phyloP scores from a whole-genome alignment of 2,797 vertebrate genomes.

The Cirrhinus molitorella region DNA sequence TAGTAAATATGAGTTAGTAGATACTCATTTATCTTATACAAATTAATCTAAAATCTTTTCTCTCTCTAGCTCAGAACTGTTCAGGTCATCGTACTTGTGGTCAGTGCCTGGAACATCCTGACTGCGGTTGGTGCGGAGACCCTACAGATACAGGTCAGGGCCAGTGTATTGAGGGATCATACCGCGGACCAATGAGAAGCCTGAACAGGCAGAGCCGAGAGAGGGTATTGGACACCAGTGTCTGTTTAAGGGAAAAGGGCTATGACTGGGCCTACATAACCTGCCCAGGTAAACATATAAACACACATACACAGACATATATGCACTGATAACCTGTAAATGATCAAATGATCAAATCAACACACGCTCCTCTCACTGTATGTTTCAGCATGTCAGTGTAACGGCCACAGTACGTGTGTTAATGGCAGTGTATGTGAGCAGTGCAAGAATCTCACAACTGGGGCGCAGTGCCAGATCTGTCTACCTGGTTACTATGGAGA shows the following conservation, averaged over 20 bases:
- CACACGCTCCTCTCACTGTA: not conserved
- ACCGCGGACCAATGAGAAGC: conserved; percentile 85
- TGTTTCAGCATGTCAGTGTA: conserved; percentile 91
- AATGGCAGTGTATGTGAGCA: conserved; percentile 93
- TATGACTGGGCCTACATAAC: conserved; percentile 93
- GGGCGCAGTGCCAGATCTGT: conserved; percentile 82
- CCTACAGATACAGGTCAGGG: conserved; percentile 90
- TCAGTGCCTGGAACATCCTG: conserved; percentile 88
- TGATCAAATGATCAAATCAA: not conserved
- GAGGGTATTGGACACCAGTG: conserved; percentile 82
- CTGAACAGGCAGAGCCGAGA: conserved; percentile 70
- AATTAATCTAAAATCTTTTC: not conserved
- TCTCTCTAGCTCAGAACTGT: conserved; percentile 87
- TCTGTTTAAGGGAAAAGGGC: conserved; percentile 86
- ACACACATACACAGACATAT: not conserved
- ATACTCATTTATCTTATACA: not conserved
- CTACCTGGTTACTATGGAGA: conserved; percentile 92
- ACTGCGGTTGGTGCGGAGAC: conserved; percentile 93
- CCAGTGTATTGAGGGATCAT: conserved; percentile 87
- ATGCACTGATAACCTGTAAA: not conserved
- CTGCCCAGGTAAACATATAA: conserved; percentile 86
- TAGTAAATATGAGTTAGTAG: too few relatives aligned
- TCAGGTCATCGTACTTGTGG: conserved; percentile 88
- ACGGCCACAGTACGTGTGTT: conserved; percentile 95
- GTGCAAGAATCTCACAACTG: conserved; percentile 93